These are phyloP conservation scores for Donacobius atricapilla DNA, from an alignment of 2,113 vertebrate species.

Conservation along the genomic window DNA sequence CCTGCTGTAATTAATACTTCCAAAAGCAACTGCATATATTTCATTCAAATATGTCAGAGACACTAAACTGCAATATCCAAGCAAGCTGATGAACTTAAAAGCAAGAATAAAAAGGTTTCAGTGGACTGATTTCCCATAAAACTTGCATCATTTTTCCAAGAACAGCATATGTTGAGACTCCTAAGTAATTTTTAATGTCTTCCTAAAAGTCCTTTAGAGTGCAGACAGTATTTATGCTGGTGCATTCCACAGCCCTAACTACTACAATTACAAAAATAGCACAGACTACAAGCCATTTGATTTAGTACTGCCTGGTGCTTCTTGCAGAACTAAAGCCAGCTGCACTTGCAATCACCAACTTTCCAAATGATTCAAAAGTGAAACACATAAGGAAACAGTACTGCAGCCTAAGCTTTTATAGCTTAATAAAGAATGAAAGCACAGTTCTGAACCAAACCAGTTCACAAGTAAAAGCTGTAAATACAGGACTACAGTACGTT, in stretches of 20 bases:
- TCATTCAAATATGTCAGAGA: neutral
- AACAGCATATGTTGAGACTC: neutral
- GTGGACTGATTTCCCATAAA: neutral
- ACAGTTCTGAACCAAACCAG: neutral
- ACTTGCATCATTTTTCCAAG: neutral
- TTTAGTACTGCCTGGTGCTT: neutral
- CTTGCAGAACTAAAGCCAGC: neutral
- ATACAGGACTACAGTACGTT: neutral
- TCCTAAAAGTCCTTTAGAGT: neutral
- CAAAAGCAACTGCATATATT: neutral
- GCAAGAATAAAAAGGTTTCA: neutral
- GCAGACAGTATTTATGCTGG: neutral
- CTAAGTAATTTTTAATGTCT: neutral
- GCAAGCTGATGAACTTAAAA: neutral
- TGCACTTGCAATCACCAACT: neutral
- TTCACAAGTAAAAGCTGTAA: neutral
- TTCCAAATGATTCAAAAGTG: neutral
- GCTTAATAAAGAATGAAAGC: neutral
- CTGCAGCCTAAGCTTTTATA: neutral
- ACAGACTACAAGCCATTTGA: neutral
- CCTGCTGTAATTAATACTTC: neutral
- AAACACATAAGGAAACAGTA: neutral
- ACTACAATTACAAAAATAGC: neutral
- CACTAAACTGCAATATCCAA: neutral
- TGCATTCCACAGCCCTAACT: neutral